Conservation (phyloP, 1,140 invertebrate species). For the Apis laboriosa region DNA sequence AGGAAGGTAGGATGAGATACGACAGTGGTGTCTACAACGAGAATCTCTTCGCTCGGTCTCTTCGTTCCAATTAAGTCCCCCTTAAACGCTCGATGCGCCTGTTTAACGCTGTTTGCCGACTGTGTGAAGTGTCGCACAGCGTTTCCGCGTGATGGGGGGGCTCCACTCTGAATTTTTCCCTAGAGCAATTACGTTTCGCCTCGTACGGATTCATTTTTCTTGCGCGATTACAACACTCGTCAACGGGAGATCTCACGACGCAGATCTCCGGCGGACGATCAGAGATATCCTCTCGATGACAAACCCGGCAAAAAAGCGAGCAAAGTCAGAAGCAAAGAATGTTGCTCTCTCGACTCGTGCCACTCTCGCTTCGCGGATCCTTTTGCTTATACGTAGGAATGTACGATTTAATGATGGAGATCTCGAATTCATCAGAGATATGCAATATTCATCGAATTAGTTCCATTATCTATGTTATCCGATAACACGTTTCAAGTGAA, state of each 20-base stretch:
- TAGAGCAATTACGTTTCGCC: conserved; percentile 6
- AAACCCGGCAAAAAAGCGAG: background rate
- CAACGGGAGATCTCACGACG: background rate
- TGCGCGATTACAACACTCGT: background rate
- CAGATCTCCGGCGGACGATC: background rate
- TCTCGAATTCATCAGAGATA: background rate
- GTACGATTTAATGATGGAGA: background rate
- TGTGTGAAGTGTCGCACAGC: background rate
- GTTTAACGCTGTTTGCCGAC: background rate
- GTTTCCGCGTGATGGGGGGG: background rate
- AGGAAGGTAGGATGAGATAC: background rate
- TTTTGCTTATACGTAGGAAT: background rate
- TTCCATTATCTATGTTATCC: background rate
- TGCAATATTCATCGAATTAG: background rate
- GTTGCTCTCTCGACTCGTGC: background rate
- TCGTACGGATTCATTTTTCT: background rate
- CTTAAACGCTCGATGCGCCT: conserved; percentile 10
- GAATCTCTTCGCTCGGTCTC: background rate
- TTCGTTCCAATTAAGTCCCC: conserved; percentile 38
- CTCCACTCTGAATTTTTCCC: background rate
- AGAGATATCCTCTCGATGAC: conserved; percentile 8
- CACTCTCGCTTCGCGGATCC: background rate
- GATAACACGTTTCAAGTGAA: background rate
- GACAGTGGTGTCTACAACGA: background rate
- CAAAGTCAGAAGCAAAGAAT: conserved; percentile 17